Conservation (phyloP, 2,888 invertebrate species). For the Corythucha ciliata region DNA sequence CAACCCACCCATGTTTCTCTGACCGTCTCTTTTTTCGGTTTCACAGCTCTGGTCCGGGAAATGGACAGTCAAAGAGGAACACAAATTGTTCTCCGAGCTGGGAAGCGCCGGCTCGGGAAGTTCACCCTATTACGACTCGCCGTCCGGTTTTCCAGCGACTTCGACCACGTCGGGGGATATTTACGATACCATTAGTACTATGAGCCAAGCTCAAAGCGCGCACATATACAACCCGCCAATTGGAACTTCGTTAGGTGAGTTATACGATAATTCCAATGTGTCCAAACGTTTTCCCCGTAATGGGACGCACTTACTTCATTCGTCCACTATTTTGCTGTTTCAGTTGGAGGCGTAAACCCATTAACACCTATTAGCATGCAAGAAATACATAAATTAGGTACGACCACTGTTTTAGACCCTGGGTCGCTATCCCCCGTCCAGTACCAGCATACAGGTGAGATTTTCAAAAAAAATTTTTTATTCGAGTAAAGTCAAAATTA, state of each 20-base stretch:
- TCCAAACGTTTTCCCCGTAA: not conserved
- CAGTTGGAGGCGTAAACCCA: constrained; percentile 48
- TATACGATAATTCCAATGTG: not conserved
- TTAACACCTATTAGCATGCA: constrained; percentile 65
- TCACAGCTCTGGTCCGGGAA: constrained; percentile 71
- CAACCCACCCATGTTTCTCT: too few relatives aligned
- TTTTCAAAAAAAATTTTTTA: too few relatives aligned
- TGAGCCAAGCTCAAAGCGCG: constrained; percentile 59
- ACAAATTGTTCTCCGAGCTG: constrained; percentile 74
- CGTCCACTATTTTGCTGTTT: not conserved
- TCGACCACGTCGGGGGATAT: constrained; percentile 48
- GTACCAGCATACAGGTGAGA: constrained; percentile 60
- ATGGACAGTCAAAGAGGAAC: constrained; percentile 87
- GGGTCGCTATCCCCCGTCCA: constrained; percentile 50
- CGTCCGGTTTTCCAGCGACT: constrained; percentile 36
- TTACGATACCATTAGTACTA: constrained; percentile 63
- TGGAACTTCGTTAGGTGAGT: constrained; percentile 35
- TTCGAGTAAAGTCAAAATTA: too few relatives aligned
- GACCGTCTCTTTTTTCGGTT: constrained; percentile 9
- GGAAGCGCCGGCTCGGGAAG: constrained; percentile 50
- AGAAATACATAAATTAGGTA: constrained; percentile 58
- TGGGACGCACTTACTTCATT: not conserved
- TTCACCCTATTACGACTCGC: constrained; percentile 39
- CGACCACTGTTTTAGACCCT: constrained; percentile 52
- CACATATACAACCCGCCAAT: constrained; percentile 66